Conservation (phyloP, 2,797 vertebrate species). For the Ibycter americanus region DNA sequence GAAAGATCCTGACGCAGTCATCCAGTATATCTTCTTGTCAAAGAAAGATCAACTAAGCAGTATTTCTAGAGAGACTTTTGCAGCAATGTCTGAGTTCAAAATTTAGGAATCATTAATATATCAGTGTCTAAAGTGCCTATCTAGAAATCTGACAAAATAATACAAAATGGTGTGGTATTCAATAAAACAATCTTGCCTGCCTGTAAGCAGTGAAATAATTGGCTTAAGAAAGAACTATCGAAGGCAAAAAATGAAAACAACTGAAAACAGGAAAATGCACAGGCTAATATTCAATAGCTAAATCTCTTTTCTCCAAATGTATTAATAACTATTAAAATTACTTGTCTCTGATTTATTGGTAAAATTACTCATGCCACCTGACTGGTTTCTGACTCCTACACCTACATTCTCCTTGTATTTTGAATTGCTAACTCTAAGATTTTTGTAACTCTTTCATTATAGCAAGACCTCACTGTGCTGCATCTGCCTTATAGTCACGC, state of each 20-base stretch:
- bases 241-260: background rate
- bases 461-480: background rate
- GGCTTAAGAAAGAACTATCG: background rate
- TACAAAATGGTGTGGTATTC: background rate
- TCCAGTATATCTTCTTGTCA: background rate
- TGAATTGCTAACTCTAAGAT: background rate
- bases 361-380: background rate
- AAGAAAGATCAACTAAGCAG: background rate
- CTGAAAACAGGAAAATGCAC: background rate
- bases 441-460: background rate
- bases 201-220: background rate
- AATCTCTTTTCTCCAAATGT: background rate
- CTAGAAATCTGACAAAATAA: background rate
- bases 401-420: background rate
- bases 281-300: background rate
- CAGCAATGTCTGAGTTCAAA: background rate
- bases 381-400: background rate
- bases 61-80: background rate
- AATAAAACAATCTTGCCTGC: background rate
- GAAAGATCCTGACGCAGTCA: background rate
- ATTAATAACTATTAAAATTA: background rate
- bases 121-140: background rate
- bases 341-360: background rate
- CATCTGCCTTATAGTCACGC: background rate
- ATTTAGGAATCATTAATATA: background rate